Base-by-base conservation (phyloP, 2,888 invertebrate species). In the Lithophane leautieri region DNA sequence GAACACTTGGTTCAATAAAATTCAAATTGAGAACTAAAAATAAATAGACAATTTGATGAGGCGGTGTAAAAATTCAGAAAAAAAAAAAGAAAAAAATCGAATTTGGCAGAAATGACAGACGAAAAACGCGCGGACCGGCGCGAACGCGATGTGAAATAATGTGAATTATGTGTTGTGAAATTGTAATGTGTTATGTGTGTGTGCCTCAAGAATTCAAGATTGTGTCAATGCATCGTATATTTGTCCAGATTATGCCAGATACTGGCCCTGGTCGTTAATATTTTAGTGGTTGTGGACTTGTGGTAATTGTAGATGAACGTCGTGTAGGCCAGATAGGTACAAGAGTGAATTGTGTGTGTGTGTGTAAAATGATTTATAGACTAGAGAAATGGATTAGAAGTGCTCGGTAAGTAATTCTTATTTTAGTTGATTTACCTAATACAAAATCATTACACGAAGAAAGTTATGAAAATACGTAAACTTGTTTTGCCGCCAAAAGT, bases 401-500 rank as follows among this genome's bases (percentile, higher is more conserved):
- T 40, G 14, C 22, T 14, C 14, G 61, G 62, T 62, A 16, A 62
- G 42, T 42, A n/a, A 62, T 62, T n/a, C 16, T 40, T 2, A 2
- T 14, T n/a, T 61, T n/a, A 14, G 7, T 61, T 12, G 11, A 16
- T 25, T 3, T 16, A 25, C 4, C 4, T 25, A 19, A 25, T 58
- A 16, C 7, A 19, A 28, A 34, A 66, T 28, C 52, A 52, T 52
- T 52, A 25, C 22, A 34, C 1, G 22, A 22, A 40, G 22, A 50
- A 50, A 22, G 19, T 2, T 22, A 50, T 40, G 34, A 62, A n/a
- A 68, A 16, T 40, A 16, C 16, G 3, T 40, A 16, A 7, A 6
- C 4, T 40, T n/a, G 16, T 52, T 67, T 67, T 67, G 47, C 66
- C 50, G 66, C 62, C n/a, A 63, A 63, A 63, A 28, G 7, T 12